Conservation (phyloP, 2,888 invertebrate genomes). For the Agriotes lineatus region DNA sequence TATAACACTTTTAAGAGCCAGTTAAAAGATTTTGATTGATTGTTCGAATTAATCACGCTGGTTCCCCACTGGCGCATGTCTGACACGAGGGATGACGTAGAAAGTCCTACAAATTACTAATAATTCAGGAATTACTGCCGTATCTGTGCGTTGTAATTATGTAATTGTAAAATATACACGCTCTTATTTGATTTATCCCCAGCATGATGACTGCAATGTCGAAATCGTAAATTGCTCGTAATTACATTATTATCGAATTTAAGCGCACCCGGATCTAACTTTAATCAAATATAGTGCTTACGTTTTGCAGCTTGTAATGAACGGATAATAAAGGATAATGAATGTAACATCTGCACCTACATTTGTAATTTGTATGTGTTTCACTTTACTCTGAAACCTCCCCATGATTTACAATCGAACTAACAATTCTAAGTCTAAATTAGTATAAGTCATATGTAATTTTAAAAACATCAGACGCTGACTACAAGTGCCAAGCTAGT, state of each 20-base stretch:
- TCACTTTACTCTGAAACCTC: too few species aligned
- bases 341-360: background rate
- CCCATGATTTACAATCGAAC: too few species aligned
- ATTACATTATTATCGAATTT: constrained; percentile 3
- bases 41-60: constrained; percentile 16
- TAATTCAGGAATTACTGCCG: background rate
- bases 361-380: background rate
- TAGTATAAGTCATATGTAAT: too few species aligned
- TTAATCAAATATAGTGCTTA: constrained; percentile 6
- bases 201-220: background rate
- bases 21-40: constrained; percentile 33
- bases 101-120: background rate
- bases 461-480: too few species aligned
- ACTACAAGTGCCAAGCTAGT: too few species aligned
- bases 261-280: background rate
- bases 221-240: background rate
- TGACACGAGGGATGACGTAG: background rate
- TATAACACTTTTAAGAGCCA: constrained; percentile 22
- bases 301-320: background rate
- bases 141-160: background rate
- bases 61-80: background rate
- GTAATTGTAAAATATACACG: background rate
- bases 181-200: background rate
- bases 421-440: too few species aligned
- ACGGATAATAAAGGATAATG: background rate